Percentiles rank a stretch among this genome's conserved stretches.
These are phyloP conservation scores for Petrocephalus schoutedeni DNA, from an alignment of 2,797 vertebrate genomes.

Conservation along the genomic window DNA sequence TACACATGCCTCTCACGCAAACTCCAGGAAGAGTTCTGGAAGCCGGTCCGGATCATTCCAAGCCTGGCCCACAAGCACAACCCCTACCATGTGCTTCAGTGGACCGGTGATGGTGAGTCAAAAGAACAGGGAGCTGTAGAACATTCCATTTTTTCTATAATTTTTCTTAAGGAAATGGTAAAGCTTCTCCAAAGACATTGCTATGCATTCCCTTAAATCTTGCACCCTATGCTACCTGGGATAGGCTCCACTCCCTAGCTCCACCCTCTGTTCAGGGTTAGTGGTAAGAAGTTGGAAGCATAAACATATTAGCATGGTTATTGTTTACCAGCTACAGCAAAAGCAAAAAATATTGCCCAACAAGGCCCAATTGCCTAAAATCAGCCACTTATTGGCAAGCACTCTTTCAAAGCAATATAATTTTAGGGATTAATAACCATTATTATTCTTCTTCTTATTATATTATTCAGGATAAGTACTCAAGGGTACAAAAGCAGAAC, in stretches of 20 bases:
- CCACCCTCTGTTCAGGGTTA: not conserved
- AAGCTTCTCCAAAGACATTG: not conserved
- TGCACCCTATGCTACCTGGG: not conserved
- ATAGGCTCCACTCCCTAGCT: not conserved
- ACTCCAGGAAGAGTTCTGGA: not conserved
- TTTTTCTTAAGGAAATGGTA: not conserved
- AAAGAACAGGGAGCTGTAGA: not conserved
- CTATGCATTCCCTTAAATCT: not conserved
- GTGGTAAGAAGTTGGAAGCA: not conserved
- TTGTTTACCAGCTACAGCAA: not conserved
- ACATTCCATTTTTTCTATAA: not conserved
- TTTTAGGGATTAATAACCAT: not conserved
- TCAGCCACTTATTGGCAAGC: not conserved
- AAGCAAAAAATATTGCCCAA: not conserved
- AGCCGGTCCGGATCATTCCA: not conserved
- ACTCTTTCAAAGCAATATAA: not conserved
- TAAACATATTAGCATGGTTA: not conserved
- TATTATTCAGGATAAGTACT: conserved; percentile 1
- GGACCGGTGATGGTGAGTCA: not conserved
- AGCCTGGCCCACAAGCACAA: not conserved
- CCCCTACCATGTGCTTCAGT: not conserved
- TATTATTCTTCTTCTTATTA: not conserved
- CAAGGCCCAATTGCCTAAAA: not conserved
- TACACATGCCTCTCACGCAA: too few relatives aligned
- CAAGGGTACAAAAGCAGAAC: not conserved